Percentiles rank a stretch among this genome's conserved stretches.
These are phyloP conservation scores for Ommatoiulus sabulosus DNA, from an alignment of 2,888 invertebrate species.

Conservation along the genomic window DNA sequence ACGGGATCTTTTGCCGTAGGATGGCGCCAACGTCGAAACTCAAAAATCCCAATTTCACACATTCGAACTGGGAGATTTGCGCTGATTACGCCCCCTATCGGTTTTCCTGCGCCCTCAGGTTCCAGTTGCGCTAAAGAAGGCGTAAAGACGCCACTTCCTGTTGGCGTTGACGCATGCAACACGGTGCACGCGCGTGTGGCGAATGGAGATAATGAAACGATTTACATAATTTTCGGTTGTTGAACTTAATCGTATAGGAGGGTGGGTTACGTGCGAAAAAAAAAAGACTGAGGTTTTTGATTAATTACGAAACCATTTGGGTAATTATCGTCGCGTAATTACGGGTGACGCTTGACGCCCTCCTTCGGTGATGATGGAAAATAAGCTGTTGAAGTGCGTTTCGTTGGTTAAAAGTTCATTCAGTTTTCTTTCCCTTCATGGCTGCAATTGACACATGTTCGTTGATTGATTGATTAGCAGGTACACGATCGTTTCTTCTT, in stretches of 20 bases:
- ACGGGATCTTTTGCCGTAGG: no score
- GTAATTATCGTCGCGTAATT: not conserved
- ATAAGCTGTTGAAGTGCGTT: not conserved
- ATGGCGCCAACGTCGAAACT: no score
- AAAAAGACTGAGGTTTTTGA: not conserved
- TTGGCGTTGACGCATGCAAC: not conserved
- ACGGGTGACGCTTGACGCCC: not conserved
- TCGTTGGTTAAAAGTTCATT: not conserved
- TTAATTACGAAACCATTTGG: not conserved
- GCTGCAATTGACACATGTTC: no score
- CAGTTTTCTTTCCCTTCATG: no score
- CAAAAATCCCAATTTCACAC: no score
- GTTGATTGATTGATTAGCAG: no score
- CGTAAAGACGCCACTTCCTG: not conserved
- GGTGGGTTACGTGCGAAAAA: not conserved
- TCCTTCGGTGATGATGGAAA: not conserved
- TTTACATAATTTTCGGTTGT: conserved; percentile 21
- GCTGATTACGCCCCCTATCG: no score
- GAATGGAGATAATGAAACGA: conserved; percentile 9
- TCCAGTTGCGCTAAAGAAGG: no score
- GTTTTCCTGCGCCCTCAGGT: no score
- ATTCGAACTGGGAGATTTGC: no score
- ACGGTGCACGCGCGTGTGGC: not conserved
- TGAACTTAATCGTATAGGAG: not conserved
- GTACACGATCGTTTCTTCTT: no score